Evolutionary conservation across 2,888 invertebrate genomes (phyloP), one percentile per base, ranked within the genome.

Genomic region (Orthonevra nobilis): DNA sequence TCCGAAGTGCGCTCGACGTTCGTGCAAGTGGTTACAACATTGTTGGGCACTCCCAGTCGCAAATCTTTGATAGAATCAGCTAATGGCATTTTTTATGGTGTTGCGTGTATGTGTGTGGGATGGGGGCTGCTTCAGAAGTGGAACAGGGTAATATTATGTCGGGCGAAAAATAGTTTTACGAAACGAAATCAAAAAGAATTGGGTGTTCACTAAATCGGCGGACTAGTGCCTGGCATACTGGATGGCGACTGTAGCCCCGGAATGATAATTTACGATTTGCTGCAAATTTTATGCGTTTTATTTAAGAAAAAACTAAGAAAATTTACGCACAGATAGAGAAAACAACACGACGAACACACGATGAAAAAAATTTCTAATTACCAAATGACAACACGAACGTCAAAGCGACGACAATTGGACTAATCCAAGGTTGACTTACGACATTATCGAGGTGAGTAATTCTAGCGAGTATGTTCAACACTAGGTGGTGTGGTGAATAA

Each of bases 61-160:
- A 86, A 83, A 84, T 87, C 87, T 84, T 86, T 87, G 66, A 87
- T 86, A 50, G 86, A 86, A 83, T 87, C 88, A 83, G 87, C 87
- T 84, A 87, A 85, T 84, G 87, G 87, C 87, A 87, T 87, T 82
- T n/a, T n/a, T 70, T 81, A 70, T 28, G 26, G 72, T 73, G 60
- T 73, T 79, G 61, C 66, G 38, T 79, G 73, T 73, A 50, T 56
- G 34, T 42, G 58, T 73, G 48, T 66, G 46, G 58, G 64, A 64
- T 56, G 66, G 17, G 20, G 36, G 44, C 32, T 61, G 30, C 46
- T 34, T 46, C 48, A 66, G 17, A 54, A 64, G 19, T 48, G 50
- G 40, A 34, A 61, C 26, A 32, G 20, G 23, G n/a, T n/a, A n/a
- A n/a, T 46, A 1, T 19, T 58, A 64, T 20, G 34, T 60, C 46